Evolutionary conservation across 53 echinoderm and acorn worm genomes (phyloP).

Genomic region (Echinarachnius parma): DNA sequence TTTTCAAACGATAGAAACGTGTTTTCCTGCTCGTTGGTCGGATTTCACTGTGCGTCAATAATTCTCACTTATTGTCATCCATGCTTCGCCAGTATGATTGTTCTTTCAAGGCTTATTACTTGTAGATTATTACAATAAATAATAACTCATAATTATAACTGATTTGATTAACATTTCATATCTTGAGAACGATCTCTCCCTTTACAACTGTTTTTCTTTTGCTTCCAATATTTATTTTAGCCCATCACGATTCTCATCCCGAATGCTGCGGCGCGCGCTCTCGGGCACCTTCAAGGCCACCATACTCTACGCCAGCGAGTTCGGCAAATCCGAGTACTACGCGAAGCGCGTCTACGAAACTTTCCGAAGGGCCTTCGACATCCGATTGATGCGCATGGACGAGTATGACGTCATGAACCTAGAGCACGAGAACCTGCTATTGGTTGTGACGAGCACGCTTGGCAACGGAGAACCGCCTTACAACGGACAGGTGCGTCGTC

Average conservation of each 20-base stretch:
- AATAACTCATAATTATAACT: too few relatives aligned
- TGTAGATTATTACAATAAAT: too few relatives aligned
- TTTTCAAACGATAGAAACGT: too few relatives aligned
- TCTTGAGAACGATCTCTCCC: too few relatives aligned
- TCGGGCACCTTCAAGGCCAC: constrained; percentile 73
- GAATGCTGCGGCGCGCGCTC: constrained; percentile 52
- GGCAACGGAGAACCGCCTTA: constrained; percentile 78
- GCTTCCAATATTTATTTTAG: constrained; percentile 30
- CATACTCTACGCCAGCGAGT: constrained; percentile 81
- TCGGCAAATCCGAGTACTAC: constrained; percentile 66
- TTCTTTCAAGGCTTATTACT: too few relatives aligned
- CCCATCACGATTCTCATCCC: constrained; percentile 60
- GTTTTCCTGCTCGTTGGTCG: too few relatives aligned
- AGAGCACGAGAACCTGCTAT: constrained; percentile 55
- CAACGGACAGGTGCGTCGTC: constrained; percentile 71
- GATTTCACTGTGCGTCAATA: too few relatives aligned
- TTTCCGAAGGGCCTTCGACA: constrained; percentile 67
- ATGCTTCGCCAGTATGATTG: too few relatives aligned
- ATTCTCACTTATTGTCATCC: too few relatives aligned
- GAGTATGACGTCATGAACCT: constrained; percentile 77
- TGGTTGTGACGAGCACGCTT: constrained; percentile 74
- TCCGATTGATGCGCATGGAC: constrained; percentile 70
- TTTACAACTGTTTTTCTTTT: too few relatives aligned
- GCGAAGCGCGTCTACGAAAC: constrained; percentile 59
- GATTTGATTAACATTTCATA: too few relatives aligned